Conservation (phyloP, 2,888 invertebrate genomes). For the Alviniconcha strummeri region DNA sequence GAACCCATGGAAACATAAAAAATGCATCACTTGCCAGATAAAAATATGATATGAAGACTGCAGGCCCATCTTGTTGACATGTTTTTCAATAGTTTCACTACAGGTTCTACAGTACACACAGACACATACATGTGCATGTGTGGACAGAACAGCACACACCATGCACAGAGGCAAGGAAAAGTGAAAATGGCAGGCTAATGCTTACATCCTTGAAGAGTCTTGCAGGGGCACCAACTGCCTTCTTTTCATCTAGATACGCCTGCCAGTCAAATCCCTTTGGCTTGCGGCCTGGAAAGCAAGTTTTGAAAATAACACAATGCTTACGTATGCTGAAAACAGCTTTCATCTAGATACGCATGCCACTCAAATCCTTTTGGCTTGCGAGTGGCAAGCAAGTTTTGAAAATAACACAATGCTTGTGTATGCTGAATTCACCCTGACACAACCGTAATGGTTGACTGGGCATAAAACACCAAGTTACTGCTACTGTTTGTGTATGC, state of each 20-base stretch:
- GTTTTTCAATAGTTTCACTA: no score
- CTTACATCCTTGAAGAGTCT: conserved; percentile 78
- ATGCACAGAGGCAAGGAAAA: background rate
- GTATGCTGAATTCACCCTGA: conserved; percentile 83
- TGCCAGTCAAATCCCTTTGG: conserved; percentile 83
- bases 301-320: conserved; percentile 3
- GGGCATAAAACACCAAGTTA: no score
- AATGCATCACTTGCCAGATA: background rate
- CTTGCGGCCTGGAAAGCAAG: conserved; percentile 74
- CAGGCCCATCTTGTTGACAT: no score
- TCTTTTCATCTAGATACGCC: conserved; percentile 83
- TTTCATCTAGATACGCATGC: conserved; percentile 85
- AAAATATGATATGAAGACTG: no score
- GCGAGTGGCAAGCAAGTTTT: conserved; percentile 70
- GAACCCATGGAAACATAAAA: background rate
- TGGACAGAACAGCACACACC: no score
- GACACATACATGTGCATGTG: no score
- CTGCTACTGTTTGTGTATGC: no score
- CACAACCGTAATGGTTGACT: background rate
- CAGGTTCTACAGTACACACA: no score
- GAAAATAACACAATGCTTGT: conserved; percentile 45
- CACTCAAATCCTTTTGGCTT: conserved; percentile 82
- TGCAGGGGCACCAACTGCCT: conserved; percentile 84
- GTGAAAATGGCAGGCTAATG: no score
- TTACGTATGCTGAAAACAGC: conserved; percentile 82